Evolutionary conservation across 92 coral and sea anemone genomes (phyloP), one percentile per base, ranked within the genome.

Genomic region (Anthopleura xanthogrammica): DNA sequence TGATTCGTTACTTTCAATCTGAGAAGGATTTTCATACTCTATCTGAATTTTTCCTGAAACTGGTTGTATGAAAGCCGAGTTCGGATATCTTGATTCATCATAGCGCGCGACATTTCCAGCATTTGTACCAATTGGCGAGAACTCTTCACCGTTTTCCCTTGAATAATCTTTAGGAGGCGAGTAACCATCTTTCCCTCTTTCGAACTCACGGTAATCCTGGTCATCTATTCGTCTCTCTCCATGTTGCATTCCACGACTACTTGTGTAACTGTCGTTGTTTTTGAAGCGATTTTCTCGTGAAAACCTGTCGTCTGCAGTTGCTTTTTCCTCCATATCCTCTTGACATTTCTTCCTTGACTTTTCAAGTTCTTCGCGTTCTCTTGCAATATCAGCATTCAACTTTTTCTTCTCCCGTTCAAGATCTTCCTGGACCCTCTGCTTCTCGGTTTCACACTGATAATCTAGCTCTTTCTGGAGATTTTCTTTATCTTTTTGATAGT

Each of bases 401-500:
- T 80, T 87, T 75, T 87, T 86, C 77, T 77, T 83, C 48, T 92
- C 90, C 77, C 85, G 78, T 41, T 88, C 86, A 19, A 87, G 66
- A 64, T 95, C 94, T 29, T 91, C 93, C 81, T 90, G 88, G 16
- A 94, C 71, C 72, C 83, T 90, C 75, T 87, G 79, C 76, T 90
- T 90, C 79, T 95, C 98, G 19, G 87, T 52, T 57, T 85, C 87
- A 66, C 91, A 7, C 36, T 83, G 94, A 56, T 84, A 83, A 60
- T 93, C 98, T 19, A 86, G 70, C 36, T 83, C 86, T 54, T 46
- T 64, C 56, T 90, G 90, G 41, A 92, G 95, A 36, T 82, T 80
- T 79, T 95, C 96, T 80, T 90, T 90, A 50, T 95, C 98, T 29
- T 75, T 86, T 39, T 80, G 87, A 77, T 83, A 89, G 46, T 77